phyloP scores from a whole-genome alignment of 30 jellyfish, hydroid and myxozoan genomes.

The Rhopilema esculentum region DNA sequence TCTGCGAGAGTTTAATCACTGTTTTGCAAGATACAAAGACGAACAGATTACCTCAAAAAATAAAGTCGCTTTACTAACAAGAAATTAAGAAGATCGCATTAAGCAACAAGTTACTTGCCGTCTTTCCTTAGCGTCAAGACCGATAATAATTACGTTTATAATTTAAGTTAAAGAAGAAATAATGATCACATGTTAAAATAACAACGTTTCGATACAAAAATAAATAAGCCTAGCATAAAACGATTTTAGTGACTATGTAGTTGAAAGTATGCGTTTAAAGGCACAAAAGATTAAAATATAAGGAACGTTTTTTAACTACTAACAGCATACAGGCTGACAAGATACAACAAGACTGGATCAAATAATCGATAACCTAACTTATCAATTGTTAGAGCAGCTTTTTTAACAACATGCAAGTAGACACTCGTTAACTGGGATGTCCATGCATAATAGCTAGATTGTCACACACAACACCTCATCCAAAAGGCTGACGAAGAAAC shows the following conservation, averaged over 20 bases:
- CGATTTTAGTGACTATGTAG: neutral
- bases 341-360: neutral
- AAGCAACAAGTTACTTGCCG: neutral
- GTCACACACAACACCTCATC: too few relatives aligned
- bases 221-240: constrained; percentile 37
- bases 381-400: neutral
- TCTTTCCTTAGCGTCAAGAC: neutral
- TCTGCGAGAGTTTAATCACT: too few relatives aligned
- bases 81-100: neutral
- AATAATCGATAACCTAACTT: neutral
- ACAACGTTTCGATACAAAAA: constrained; percentile 40
- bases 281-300: neutral
- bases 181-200: constrained; percentile 7
- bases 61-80: too few relatives aligned
- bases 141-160: neutral
- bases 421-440: too few relatives aligned
- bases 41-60: too few relatives aligned
- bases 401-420: neutral
- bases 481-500: too few relatives aligned
- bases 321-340: neutral
- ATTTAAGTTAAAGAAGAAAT: neutral
- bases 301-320: neutral
- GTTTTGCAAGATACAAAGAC: too few relatives aligned
- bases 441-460: too few relatives aligned
- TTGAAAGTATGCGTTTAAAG: neutral